Evolutionary conservation across 1,140 invertebrate species (phyloP), one percentile per base, ranked within the genome.

Genomic region (Fragariocoptes setiger): DNA sequence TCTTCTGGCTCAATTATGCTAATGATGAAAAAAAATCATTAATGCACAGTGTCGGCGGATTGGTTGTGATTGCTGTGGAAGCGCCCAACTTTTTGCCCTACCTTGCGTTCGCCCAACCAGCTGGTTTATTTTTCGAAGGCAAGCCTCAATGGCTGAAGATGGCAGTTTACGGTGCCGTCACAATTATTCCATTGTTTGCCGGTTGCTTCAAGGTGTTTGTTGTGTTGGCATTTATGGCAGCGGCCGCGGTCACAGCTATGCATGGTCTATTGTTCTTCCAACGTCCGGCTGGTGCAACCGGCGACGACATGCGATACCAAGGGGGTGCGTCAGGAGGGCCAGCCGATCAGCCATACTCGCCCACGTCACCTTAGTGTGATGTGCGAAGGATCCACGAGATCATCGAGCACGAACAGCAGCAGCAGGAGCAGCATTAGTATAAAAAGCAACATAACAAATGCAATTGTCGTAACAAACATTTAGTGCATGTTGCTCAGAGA

Each of bases 61-160:
- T 47, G 12, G 40, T 42, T 18, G 37, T 46, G 17, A 16, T 47
- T 5, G 40, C 44, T 5, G 45, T 47, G 19, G 46, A 47, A 41
- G 46, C 43, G 36, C 46, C 46, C 15, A 37, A 38, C 12, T 46
- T 47, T 42, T 43, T 47, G 13, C 20, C 46, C 31, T 45, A 45
- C 19, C 31, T 47, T 5, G 21, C 45, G 18, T 44, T 45, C 25
- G 46, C 46, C n/a, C 43, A 39, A 14, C 39, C 44, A 17, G 39
- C 44, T 18, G 46, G 46, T n/a, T 39, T 38, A 8, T 39, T 47
- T 19, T 19, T 47, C 19, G 46, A 47, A 22, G 38, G 37, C 16
- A 47, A 47, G 22, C 46, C 46, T 19, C 12, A 38, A 20, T 47
- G 46, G 46, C 41, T 47, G 15, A 47, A 47, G 41, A 37, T 19